Conservation (phyloP, 2,113 vertebrate genomes). For the Dinomys branickii region DNA sequence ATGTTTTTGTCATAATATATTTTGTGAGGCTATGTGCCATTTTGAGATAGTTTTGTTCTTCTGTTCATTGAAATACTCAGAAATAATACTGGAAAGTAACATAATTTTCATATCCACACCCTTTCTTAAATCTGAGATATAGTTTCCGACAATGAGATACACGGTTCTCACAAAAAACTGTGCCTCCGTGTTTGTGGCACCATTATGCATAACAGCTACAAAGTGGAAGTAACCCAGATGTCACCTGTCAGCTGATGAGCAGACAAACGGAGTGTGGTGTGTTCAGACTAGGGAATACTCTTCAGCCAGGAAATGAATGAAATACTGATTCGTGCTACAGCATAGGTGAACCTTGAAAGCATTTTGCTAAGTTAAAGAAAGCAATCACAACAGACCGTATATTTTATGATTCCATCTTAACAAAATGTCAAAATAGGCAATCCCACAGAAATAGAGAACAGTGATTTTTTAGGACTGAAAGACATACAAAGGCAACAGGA, state of each 20-base stretch:
- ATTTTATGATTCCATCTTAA: not conserved
- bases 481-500: not conserved
- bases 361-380: not conserved
- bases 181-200: not conserved
- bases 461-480: not conserved
- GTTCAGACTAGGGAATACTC: not conserved
- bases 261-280: not conserved
- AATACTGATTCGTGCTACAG: not conserved
- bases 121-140: constrained; percentile 35
- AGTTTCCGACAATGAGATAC: constrained; percentile 25
- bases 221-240: not conserved
- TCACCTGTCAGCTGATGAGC: not conserved
- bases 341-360: not conserved
- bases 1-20: not conserved
- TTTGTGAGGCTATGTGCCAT: not conserved
- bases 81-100: not conserved
- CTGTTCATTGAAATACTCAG: constrained; percentile 18
- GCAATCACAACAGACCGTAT: not conserved
- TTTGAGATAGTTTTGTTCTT: constrained; percentile 16
- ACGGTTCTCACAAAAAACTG: not conserved
- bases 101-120: not conserved
- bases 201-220: not conserved
- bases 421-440: not conserved
- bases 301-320: not conserved
- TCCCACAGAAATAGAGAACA: not conserved